phyloP scores from a whole-genome alignment of 2,797 vertebrate genomes.

The Oreochromis grahami region DNA sequence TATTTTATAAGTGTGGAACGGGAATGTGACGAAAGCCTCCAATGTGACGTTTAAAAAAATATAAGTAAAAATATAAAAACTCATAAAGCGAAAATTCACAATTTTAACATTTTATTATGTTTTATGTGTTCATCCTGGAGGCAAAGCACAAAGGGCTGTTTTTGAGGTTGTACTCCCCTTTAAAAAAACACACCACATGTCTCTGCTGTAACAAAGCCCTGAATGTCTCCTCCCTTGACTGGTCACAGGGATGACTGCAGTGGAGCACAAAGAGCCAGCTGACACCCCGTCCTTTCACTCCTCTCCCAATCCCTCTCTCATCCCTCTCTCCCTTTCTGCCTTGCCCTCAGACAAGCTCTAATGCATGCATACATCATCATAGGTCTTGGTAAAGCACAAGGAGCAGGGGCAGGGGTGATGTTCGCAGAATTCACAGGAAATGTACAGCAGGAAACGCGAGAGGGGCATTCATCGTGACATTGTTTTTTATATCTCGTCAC shows the following conservation, averaged over 20 bases:
- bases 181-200: constrained; percentile 77
- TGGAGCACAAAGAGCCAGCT: constrained; percentile 86
- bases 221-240: constrained; percentile 84
- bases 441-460: constrained; percentile 36
- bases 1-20: not conserved
- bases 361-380: constrained; percentile 76
- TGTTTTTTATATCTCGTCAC: constrained; percentile 10
- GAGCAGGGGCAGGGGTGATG: constrained; percentile 21
- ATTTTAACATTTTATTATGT: constrained; percentile 32
- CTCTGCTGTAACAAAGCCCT: constrained; percentile 83
- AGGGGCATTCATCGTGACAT: constrained; percentile 20
- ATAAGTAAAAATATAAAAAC: not conserved
- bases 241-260: constrained; percentile 85
- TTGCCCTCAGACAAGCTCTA: constrained; percentile 68
- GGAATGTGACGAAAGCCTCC: not conserved
- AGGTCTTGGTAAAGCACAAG: constrained; percentile 65
- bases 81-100: not conserved
- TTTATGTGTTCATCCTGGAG: constrained; percentile 52
- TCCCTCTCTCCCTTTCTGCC: constrained; percentile 66
- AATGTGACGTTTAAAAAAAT: not conserved
- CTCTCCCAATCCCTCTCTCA: constrained; percentile 79
- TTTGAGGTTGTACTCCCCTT: constrained; percentile 62
- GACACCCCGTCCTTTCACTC: constrained; percentile 82
- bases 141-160: constrained; percentile 60
- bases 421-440: constrained; percentile 46